Percentiles rank a stretch among this genome's conserved stretches.
Evolutionary conservation across 2,888 invertebrate genomes (phyloP).

Genomic region (Cephus runcator): DNA sequence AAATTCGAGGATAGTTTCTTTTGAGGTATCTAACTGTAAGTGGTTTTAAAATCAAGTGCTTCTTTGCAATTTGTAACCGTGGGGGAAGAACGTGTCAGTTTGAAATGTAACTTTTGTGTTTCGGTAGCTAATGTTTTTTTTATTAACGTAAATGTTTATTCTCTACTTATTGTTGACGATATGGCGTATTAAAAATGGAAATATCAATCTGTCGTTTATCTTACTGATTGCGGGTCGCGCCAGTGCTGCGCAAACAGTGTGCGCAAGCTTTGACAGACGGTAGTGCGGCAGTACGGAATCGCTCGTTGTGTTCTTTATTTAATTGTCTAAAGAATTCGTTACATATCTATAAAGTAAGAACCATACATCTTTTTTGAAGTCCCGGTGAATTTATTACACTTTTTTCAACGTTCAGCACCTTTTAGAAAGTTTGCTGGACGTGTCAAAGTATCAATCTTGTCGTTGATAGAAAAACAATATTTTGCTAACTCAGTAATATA

Average conservation of each 20-base stretch:
- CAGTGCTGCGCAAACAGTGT: neutral
- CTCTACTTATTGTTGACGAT: neutral
- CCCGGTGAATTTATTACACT: neutral
- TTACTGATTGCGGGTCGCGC: neutral
- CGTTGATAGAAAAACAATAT: neutral
- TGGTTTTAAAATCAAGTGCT: neutral
- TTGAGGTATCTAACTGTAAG: neutral
- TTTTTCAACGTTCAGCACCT: neutral
- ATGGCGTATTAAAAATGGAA: neutral
- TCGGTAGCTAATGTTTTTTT: neutral
- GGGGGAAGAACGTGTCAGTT: neutral
- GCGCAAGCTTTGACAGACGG: neutral
- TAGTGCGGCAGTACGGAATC: neutral
- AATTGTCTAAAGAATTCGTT: neutral
- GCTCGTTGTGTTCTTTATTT: neutral
- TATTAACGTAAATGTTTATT: neutral
- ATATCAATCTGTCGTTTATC: neutral
- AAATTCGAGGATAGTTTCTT: neutral
- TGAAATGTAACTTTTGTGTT: too few species aligned
- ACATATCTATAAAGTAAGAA: neutral
- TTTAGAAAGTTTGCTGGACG: neutral
- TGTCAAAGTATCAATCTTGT: neutral
- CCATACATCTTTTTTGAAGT: neutral
- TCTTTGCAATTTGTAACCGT: neutral
- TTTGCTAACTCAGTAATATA: neutral